Conservation (phyloP, 2,888 invertebrate genomes). For the Dexiosoma caninum region DNA sequence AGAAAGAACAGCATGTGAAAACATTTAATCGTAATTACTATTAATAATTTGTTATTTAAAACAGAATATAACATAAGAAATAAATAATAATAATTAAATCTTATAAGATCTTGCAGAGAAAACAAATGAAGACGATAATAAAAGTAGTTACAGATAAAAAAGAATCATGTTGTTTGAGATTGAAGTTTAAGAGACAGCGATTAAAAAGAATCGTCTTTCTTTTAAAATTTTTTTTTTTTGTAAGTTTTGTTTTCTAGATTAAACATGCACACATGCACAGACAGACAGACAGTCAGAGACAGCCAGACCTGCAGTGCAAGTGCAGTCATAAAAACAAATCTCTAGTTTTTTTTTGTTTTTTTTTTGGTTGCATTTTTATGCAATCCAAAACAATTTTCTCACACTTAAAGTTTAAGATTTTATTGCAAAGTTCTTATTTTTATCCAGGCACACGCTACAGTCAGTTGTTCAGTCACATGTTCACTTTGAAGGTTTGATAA, state of each 20-base stretch:
- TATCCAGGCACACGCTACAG: neutral
- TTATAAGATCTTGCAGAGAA: conserved; percentile 20
- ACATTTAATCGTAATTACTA: conserved; percentile 42
- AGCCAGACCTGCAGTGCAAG: conserved; percentile 3
- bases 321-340: neutral
- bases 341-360: too few relatives aligned
- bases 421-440: conserved; percentile 1
- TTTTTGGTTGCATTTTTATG: conserved; percentile 26
- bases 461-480: neutral
- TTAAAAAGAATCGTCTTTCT: too few relatives aligned
- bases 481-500: too few relatives aligned
- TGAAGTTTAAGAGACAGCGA: conserved; percentile 15
- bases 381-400: conserved; percentile 35
- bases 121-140: conserved; percentile 23
- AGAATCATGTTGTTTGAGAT: conserved; percentile 32
- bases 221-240: neutral
- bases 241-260: conserved; percentile 11
- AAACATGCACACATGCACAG: conserved; percentile 10
- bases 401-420: conserved; percentile 12
- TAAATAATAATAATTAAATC: conserved; percentile 4
- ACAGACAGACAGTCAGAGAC: neutral
- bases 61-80: neutral
- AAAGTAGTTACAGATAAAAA: conserved; percentile 10
- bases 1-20: conserved; percentile 19
- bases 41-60: conserved; percentile 45